Evolutionary conservation across 2,888 invertebrate species (phyloP).

Genomic region (Amorpha juglandis): DNA sequence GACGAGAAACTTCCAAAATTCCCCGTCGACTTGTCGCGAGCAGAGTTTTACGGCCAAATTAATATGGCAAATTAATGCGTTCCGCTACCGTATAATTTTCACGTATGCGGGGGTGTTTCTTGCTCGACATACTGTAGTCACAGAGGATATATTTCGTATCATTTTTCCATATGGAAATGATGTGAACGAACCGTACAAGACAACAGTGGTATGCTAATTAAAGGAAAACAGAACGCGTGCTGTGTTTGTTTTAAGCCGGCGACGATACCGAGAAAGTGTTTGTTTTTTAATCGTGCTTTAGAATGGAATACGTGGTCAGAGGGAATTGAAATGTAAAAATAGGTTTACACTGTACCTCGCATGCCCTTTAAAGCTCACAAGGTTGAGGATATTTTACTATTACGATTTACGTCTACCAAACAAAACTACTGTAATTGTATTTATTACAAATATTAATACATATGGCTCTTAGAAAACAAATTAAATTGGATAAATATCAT

Average conservation of each 20-base stretch:
- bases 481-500: too few relatives aligned
- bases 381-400: too few relatives aligned
- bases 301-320: constrained; percentile 27
- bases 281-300: constrained; percentile 41
- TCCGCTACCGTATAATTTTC: constrained; percentile 81
- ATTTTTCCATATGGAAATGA: constrained; percentile 84
- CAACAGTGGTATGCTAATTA: constrained; percentile 83
- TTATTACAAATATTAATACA: too few relatives aligned
- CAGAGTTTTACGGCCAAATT: constrained; percentile 85
- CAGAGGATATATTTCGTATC: constrained; percentile 65
- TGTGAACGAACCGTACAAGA: constrained; percentile 76
- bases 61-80: constrained; percentile 85
- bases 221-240: constrained; percentile 78
- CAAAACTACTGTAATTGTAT: too few relatives aligned
- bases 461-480: too few relatives aligned
- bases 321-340: constrained; percentile 27
- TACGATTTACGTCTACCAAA: too few relatives aligned
- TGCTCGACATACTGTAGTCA: constrained; percentile 62
- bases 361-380: background rate
- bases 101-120: constrained; percentile 72
- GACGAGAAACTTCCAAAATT: constrained; percentile 78
- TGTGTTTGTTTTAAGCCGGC: constrained; percentile 68
- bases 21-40: constrained; percentile 78
- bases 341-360: background rate
- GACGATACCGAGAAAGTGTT: constrained; percentile 55